phyloP scores from a whole-genome alignment of 2,888 invertebrate species.

The Parnassius orleans region DNA sequence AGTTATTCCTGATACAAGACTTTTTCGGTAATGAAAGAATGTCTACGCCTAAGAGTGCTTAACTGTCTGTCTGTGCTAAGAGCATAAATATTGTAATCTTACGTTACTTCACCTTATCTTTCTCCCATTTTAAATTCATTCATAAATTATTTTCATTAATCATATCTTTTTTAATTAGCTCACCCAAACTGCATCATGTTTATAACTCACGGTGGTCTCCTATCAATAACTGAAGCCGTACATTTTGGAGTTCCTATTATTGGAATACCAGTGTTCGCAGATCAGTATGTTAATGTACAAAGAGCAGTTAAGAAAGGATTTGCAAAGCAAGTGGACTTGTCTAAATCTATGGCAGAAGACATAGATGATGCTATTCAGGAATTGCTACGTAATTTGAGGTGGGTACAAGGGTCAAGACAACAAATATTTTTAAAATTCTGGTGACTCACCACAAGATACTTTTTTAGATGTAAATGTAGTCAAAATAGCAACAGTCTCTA shows the following conservation, averaged over 20 bases:
- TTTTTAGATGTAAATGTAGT: no score
- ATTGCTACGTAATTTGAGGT: slow-evolving; percentile 15
- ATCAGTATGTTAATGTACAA: slow-evolving; percentile 43
- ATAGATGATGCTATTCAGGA: slow-evolving; percentile 36
- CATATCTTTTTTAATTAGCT: slow-evolving; percentile 33
- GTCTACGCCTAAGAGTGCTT: no score
- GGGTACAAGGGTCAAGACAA: slow-evolving; percentile 10
- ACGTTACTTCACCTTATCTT: no score
- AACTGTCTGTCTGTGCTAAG: no score
- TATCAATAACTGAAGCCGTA: slow-evolving; percentile 51
- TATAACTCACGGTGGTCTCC: slow-evolving; percentile 52
- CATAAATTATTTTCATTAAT: no score
- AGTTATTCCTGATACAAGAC: no score
- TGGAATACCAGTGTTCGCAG: slow-evolving; percentile 50
- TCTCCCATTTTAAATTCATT: no score
- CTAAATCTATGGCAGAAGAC: slow-evolving; percentile 33
- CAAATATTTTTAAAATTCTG: no score
- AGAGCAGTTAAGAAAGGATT: slow-evolving; percentile 39
- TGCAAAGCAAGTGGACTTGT: slow-evolving; percentile 35
- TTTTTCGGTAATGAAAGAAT: no score
- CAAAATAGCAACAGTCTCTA: no score
- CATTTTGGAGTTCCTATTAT: slow-evolving; percentile 53
- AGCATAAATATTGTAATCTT: no score
- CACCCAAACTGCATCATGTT: slow-evolving; percentile 53
- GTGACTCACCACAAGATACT: no score